A percentile compares a stretch with the other conserved stretches of the same genome.
phyloP scores from a whole-genome alignment of 1,140 invertebrate genomes.

The Sinonovacula constricta region DNA sequence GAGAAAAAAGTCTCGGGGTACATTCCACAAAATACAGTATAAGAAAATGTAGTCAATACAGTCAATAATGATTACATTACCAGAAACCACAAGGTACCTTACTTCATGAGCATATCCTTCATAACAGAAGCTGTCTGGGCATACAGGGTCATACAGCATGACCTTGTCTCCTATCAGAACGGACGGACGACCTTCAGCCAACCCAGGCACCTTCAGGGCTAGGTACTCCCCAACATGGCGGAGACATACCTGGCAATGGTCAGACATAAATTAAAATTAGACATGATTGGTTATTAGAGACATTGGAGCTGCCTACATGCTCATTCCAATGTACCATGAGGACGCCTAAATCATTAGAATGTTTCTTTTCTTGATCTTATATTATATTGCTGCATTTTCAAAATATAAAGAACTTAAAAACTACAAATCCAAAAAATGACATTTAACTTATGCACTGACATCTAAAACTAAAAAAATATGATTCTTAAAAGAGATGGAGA shows the following conservation, averaged over 20 bases:
- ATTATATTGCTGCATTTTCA: too few relatives aligned
- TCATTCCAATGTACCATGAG: background rate
- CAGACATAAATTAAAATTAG: background rate
- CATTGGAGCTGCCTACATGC: background rate
- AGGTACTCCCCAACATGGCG: constrained; percentile 84
- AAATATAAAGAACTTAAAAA: too few relatives aligned
- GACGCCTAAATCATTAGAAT: background rate
- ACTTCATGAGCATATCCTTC: constrained; percentile 91
- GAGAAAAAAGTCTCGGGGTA: too few relatives aligned
- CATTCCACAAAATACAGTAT: too few relatives aligned
- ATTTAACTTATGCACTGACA: too few relatives aligned
- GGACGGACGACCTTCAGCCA: constrained; percentile 91
- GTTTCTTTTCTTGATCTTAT: background rate
- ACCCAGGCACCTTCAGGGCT: constrained; percentile 86
- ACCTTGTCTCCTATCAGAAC: constrained; percentile 89
- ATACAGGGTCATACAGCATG: constrained; percentile 78
- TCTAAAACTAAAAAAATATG: too few relatives aligned
- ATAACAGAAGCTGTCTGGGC: constrained; percentile 78
- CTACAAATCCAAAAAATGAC: too few relatives aligned
- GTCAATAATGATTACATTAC: too few relatives aligned
- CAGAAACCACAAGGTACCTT: constrained; percentile 75
- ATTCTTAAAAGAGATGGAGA: too few relatives aligned
- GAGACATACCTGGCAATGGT: constrained; percentile 68
- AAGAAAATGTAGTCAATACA: too few relatives aligned
- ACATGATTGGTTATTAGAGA: too few relatives aligned